These are phyloP conservation scores for Eciton burchellii DNA, from an alignment of 1,140 invertebrate species.

Conservation along the genomic window DNA sequence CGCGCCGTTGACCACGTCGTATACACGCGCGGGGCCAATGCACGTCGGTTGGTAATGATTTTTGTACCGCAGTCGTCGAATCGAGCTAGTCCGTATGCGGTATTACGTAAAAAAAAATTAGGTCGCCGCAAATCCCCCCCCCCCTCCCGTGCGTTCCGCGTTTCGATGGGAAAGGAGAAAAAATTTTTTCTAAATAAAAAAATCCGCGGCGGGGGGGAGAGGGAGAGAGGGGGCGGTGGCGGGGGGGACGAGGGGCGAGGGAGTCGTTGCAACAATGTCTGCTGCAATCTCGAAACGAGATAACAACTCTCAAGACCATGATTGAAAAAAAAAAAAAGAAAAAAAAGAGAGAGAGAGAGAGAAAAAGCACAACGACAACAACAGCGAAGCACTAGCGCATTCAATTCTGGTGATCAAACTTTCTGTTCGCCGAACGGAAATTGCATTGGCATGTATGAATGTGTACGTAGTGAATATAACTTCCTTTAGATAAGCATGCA, in stretches of 20 bases:
- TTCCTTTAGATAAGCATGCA: constrained; percentile 63
- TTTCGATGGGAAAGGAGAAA: no score
- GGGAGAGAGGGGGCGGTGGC: no score
- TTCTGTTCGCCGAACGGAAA: constrained; percentile 56
- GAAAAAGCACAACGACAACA: no score
- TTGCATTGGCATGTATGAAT: constrained; percentile 56
- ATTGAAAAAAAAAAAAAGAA: constrained; percentile 55
- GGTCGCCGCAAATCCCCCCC: constrained; percentile 32
- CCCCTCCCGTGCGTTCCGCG: no score
- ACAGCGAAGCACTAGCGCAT: no score
- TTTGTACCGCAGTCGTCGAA: not conserved
- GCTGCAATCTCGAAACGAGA: constrained; percentile 52
- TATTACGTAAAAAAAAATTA: constrained; percentile 36
- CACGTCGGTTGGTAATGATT: constrained; percentile 19
- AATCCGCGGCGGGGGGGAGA: no score
- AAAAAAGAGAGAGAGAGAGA: no score
- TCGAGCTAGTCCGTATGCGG: not conserved
- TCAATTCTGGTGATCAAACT: constrained; percentile 62
- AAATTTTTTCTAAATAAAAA: no score
- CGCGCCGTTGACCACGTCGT: not conserved
- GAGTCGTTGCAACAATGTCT: constrained; percentile 55
- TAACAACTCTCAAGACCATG: constrained; percentile 54
- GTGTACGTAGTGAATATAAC: constrained; percentile 55
- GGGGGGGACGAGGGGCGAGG: no score
- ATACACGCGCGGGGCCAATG: not conserved